Base-by-base conservation (phyloP, 2,797 vertebrate species). In the Gallinago solitaria region DNA sequence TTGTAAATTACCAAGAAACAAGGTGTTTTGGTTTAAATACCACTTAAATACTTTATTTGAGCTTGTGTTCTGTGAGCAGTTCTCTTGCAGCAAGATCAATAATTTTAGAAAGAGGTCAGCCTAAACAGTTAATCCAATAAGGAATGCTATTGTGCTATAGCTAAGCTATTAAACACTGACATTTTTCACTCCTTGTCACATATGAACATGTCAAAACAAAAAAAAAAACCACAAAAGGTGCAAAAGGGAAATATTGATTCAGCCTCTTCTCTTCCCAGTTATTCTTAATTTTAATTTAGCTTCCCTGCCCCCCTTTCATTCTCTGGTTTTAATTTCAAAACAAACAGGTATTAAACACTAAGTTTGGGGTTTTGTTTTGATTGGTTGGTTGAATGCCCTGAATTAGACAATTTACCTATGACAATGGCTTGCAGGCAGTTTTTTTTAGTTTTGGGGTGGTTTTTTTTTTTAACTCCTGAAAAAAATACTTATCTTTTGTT, bases 251-350 rank as follows among this genome's bases (percentile, higher is more conserved):
- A 33, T 32, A 79, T 1, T 23, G 24, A 47, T 39, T 70, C 2
- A 3, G 33, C 54, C n/a, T n/a, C 60, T 41, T 28, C 27, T 37
- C 33, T 68, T 73, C 50, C 33, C n/a, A 65, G 18, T 32, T 71
- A 71, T 2, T 50, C 14, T n/a, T 63, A 12, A 41, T 57, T 75
- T 68, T 63, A 73, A 50, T 41, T 73, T 41, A 37, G 33, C 45
- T 56, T 33, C 7, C 0, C 10, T 43, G 19, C 27, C 6, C 10
- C 1, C 5, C 11, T 24, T 41, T 24, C 3, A 19, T 33, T 47
- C 81, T 59, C 63, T 9, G 2, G 9, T 28, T 92, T 87, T 60
- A n/a, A 78, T 54, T 96, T 94, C 65, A 73, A 48, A 90, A 54
- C 33, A 69, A 48, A 54, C 12, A 59, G 35, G 80, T 39, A 74